Evolutionary conservation across 2,797 vertebrate species (phyloP), one percentile per base, ranked within the genome.

Genomic region (Rhabdophis nuchalis): DNA sequence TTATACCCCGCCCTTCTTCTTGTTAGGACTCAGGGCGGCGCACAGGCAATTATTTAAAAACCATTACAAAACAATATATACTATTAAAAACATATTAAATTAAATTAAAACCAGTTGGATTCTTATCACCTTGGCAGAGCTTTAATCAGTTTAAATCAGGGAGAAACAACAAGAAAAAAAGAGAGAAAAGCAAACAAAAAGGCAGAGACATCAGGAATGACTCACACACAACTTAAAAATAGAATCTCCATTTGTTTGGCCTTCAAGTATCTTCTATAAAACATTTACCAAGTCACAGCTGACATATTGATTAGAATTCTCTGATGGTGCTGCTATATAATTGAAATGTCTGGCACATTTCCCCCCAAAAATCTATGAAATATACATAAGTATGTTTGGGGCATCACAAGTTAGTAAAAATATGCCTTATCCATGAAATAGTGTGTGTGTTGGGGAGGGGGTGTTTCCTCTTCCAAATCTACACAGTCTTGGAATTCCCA

Each of bases 251-350:
- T 68, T 61, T 89, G 5, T 89, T 29, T 54, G 1, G 13, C 46
- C 3, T 87, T 54, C 64, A 88, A 93, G 91, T 52, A n/a, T 2
- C 90, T 91, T 88, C 27, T 52, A 54, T 87, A 87, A 86, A 91
- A 46, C 27, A 86, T 94, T 94, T 90, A 92, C 61, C 1, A 93
- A 95, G 90, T n/a, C 52, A 41, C 11, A 89, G 89, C 7, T 29
- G 77, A 89, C 5, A 77, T 27, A 90, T 14, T 2, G 86, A 88
- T 52, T 92, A 72, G 18, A 86, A 10, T 61, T n/a, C 87, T 56
- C 14, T 60, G 90, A 93, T 53, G 82, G 91, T 57, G 56, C 27
- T 7, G 36, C 77, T 60, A 95, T 82, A 90, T 25, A 90, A 88
- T 2, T 54, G 1, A 54, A 3, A 88, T 46, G 87, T 0, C 2